Evolutionary conservation across 1,140 invertebrate genomes (phyloP), one percentile per base, ranked within the genome.

Genomic region (Palaemon carinicauda): DNA sequence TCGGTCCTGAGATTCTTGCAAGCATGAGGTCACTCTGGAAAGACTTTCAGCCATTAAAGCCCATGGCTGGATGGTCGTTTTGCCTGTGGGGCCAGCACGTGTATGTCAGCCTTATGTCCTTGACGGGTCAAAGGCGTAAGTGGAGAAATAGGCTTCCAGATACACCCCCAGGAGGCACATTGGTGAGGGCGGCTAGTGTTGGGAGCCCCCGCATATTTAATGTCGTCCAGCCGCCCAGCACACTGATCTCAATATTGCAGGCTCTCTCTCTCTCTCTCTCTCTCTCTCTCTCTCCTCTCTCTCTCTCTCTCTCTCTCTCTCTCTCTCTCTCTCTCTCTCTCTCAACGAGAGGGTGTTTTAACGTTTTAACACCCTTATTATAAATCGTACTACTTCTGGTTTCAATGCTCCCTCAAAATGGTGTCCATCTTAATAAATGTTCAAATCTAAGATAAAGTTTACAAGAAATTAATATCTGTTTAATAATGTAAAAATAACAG

Each of bases 171-270:
- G 73, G 82, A 84, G 82, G 81, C 82, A 78, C 82, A 84, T 84
- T 78, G 82, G 81, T 84, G 82, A 84, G 82, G 82, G 73, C 74
- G 82, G 73, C 56, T 52, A 73, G 53, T 41, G 41, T 74, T 29
- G 74, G 82, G 82, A 84, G 73, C 50, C 74, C 9, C 73, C 82
- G 51, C 82, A 84, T 84, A 84, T 84, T 84, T 84, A 33, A 84
- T 84, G 82, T 41, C 82, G 82, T 54, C 82, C 31, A 53, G 41
- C 77, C 74, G 53, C 82, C 82, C 82, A 27, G 73, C 74, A 29
- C 73, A 60, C 82, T 41, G 17, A 52, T 54, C 82, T 84, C 54
- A 84, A 84, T 84, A 84, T 84, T 84, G 82, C 74, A 78, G 54
- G n/a, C 73, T 52, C 82, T 77, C 82, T 74, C 52, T 27, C 27